phyloP scores from a whole-genome alignment of 2,888 invertebrate genomes.

The Drosophila peninsularis region DNA sequence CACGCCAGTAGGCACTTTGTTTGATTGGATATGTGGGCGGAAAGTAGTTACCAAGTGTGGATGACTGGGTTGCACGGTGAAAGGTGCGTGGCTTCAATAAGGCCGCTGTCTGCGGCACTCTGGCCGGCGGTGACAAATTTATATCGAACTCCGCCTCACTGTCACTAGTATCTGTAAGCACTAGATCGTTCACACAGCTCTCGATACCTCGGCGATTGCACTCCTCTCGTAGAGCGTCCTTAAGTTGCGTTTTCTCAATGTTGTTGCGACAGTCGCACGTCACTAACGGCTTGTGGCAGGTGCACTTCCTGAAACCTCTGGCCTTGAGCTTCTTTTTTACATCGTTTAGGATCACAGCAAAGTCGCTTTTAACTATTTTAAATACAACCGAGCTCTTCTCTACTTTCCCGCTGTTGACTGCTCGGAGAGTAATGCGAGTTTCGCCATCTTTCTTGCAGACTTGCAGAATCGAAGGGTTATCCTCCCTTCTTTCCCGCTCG shows the following conservation, averaged over 20 bases:
- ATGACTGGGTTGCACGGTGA: slow-evolving; percentile 87
- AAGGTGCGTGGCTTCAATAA: neutral
- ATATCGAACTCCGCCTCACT: slow-evolving; percentile 88
- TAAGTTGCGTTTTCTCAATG: slow-evolving; percentile 84
- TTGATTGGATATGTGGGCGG: slow-evolving; percentile 53
- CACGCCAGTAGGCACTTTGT: slow-evolving; percentile 54
- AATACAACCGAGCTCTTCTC: slow-evolving; percentile 86
- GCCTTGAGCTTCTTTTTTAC: slow-evolving; percentile 86
- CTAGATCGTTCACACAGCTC: slow-evolving; percentile 67
- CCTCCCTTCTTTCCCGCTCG: slow-evolving; percentile 34
- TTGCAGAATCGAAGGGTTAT: slow-evolving; percentile 86
- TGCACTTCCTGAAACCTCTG: slow-evolving; percentile 86
- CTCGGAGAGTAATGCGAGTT: slow-evolving; percentile 86
- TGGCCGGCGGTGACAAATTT: slow-evolving; percentile 89
- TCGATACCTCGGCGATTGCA: slow-evolving; percentile 66
- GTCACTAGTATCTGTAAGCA: slow-evolving; percentile 82
- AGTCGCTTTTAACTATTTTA: slow-evolving; percentile 87
- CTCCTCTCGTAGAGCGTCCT: slow-evolving; percentile 86
- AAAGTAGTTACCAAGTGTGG: neutral
- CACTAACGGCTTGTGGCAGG: slow-evolving; percentile 85
- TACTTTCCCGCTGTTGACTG: slow-evolving; percentile 4
- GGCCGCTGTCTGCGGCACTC: neutral
- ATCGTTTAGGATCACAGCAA: slow-evolving; percentile 85
- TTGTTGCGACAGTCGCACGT: slow-evolving; percentile 77
- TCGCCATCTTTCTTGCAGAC: slow-evolving; percentile 88